phyloP scores from a whole-genome alignment of 2,797 vertebrate species.

The Rhincodon typus region DNA sequence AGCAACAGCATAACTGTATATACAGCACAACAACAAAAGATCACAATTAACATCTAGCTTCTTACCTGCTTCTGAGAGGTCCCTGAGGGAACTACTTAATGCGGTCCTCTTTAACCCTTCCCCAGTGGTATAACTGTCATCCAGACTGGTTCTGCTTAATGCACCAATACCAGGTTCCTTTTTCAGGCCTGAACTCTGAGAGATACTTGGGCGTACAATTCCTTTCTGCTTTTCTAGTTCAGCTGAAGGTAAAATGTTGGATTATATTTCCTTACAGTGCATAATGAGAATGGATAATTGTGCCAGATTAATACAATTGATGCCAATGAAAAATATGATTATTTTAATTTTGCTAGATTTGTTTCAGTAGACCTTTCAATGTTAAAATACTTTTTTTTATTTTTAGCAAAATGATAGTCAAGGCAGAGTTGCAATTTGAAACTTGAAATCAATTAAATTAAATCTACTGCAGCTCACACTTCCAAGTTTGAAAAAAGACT shows the following conservation, averaged over 20 bases:
- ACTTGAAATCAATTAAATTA: not conserved
- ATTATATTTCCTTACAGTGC: not conserved
- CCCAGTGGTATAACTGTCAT: conserved; percentile 82
- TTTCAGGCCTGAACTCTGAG: conserved; percentile 79
- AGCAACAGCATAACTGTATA: not conserved
- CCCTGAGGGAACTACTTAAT: conserved; percentile 87
- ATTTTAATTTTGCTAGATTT: not conserved
- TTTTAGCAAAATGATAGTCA: not conserved
- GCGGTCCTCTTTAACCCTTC: conserved; percentile 90
- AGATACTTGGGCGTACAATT: conserved; percentile 79
- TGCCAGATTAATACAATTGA: not conserved
- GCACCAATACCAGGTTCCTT: conserved; percentile 84
- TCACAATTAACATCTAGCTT: not conserved
- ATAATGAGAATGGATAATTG: not conserved
- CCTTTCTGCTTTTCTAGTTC: conserved; percentile 96
- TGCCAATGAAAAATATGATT: not conserved
- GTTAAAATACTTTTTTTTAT: not conserved
- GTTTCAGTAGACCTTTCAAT: not conserved
- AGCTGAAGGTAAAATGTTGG: conserved; percentile 57
- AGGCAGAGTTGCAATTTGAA: not conserved
- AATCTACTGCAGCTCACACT: not conserved
- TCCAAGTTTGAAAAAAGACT: not conserved
- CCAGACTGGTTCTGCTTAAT: conserved; percentile 77
- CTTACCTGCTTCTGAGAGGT: conserved; percentile 93
- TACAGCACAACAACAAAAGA: not conserved